Base-by-base conservation (phyloP, 2,888 invertebrate species). In the Dichetophora obliterata region DNA sequence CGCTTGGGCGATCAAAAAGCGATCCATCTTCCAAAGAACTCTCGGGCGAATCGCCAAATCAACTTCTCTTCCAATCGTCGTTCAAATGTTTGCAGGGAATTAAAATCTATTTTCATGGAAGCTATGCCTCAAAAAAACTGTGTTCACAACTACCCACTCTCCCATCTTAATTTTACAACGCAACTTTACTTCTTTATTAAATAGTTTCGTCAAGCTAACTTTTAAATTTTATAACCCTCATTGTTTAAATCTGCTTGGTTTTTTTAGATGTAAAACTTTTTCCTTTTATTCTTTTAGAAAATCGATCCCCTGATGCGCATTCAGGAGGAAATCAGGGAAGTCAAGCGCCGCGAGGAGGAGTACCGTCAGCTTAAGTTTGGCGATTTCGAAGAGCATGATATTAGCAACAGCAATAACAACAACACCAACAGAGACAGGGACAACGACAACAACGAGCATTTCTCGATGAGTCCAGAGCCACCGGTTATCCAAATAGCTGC, bases 321-420 rank as follows among this genome's bases (percentile, higher is more conserved):
- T 88, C 96, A 97, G 90, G 92, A 94, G 86, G 97, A 97, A 91
- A 96, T 97, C 84, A 93, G 94, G 84, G 95, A 95, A 90, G 95
- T 95, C 78, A 94, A 94, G 74, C 93, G 95, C 85, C 91, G 96
- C 81, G 97, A 97, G 89, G 92, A 94, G 85, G 96, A 95, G 86
- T 92, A 96, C 90, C 82, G 90, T 90, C 82, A 90, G 89, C 86
- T 90, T 88, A 82, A 91, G 14, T 75, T 80, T 37, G 81, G 78
- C 54, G 83, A 84, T 54, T 83, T 81, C 54, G 79, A 79, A 34
- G 65, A 70, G 16, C 66, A 70, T 48, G 75, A 77, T 48, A 75
- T 76, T 24, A 80, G 81, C 27, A 79, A 75, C 61, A 81, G 80
- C 50, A 77, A 52, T 50, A 72, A 31, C 31, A 31, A 31, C 5